Base-by-base conservation (phyloP, 53 echinoderm and acorn worm genomes). In the Luidia sarsii region DNA sequence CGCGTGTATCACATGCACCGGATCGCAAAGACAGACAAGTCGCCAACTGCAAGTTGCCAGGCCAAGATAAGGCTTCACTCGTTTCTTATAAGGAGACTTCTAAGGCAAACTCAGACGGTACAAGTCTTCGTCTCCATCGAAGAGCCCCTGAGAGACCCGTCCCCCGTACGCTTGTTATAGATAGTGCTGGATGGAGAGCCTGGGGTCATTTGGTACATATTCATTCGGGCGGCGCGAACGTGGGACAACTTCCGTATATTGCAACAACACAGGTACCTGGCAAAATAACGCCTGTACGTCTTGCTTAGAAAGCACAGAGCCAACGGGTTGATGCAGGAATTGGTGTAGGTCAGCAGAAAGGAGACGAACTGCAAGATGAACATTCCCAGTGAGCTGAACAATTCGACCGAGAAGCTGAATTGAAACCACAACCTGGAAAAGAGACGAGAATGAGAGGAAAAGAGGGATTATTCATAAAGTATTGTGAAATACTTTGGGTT, bases 241-340 rank as follows among this genome's bases (percentile, higher is more conserved):
- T 64, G 59, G 2, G 55, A 66, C 22, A 73, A 45, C 57, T 65
- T 57, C 4, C 65, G 55, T 15, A 57, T 43, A 33, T 60, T 60
- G 10, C 50, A 50, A 50, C 89, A 97, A 54, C 97, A 93, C 20
- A 97, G 89, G 64, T 97, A 97, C 34, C 72, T 60, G 25, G 82
- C 70, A 79, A 90, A 97, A 65, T 97, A 97, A 25, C 85, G 71
- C 15, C 93, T 75, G 70, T 94, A 97, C 10, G 94, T 97, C 67
- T 94, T 88, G 65, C 97, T 97, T 10, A 97, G 83, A 65, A 97
- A 88, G 54, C 93, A 97, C 31, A 97, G 86, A 0, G 94, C 97
- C 23, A 97, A 75, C 0, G 97, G 97, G 55, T 97, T 97, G 87
- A 94, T 90, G 65, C 89, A 87, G 41, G 91, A 94, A 51, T 91